These are phyloP conservation scores for Phasianus colchicus DNA, from an alignment of 2,113 vertebrate species.

Conservation along the genomic window DNA sequence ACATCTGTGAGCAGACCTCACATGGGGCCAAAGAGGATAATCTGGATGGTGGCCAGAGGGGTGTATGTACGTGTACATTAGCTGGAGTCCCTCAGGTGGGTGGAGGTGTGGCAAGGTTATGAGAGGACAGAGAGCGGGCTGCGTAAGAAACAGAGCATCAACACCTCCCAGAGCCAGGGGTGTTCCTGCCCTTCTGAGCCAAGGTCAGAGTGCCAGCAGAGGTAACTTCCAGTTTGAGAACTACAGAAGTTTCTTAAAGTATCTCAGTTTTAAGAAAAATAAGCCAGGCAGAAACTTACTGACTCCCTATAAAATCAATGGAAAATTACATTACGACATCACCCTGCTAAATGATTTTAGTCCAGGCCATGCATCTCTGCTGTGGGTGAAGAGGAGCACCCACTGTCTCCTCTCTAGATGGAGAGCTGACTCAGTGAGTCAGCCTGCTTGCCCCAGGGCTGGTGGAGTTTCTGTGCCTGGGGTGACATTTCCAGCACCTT, in stretches of 20 bases:
- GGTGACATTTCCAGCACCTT: not conserved
- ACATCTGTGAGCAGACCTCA: not conserved
- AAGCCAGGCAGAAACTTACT: not conserved
- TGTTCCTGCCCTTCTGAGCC: not conserved
- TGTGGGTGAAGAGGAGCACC: not conserved
- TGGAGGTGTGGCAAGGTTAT: not conserved
- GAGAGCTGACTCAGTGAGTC: not conserved
- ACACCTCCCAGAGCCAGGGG: not conserved
- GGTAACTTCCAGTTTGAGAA: not conserved
- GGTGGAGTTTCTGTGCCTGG: not conserved
- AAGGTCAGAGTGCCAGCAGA: not conserved
- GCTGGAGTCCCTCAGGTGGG: not conserved
- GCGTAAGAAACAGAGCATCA: not conserved
- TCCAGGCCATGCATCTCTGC: not conserved
- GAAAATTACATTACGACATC: not conserved
- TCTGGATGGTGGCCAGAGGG: not conserved
- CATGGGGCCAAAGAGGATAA: not conserved
- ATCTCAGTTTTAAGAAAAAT: not conserved
- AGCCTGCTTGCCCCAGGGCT: not conserved
- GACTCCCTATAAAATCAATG: not conserved
- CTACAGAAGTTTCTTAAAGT: not conserved
- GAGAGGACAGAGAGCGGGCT: not conserved
- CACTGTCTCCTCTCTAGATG: not conserved
- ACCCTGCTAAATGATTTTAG: not conserved
- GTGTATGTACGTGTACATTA: too few species aligned